Evolutionary conservation across 2,888 invertebrate genomes (phyloP).

Genomic region (Apamea monoglypha): DNA sequence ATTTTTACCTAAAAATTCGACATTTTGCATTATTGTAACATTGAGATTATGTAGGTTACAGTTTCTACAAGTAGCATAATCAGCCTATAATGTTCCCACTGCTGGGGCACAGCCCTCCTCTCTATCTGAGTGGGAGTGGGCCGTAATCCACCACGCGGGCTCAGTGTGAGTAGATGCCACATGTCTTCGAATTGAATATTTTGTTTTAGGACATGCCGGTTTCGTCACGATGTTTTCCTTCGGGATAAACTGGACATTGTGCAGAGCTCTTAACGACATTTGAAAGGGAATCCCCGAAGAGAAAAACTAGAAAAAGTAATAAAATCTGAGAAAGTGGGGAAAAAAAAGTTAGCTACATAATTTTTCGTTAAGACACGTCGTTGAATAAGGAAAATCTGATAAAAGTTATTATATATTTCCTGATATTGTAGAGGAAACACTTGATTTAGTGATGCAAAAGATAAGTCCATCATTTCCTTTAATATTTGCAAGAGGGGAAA

Average conservation of each 20-base stretch:
- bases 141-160: too few species aligned
- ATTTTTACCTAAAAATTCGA: constrained; percentile 95
- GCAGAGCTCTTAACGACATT: neutral
- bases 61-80: neutral
- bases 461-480: constrained; percentile 1
- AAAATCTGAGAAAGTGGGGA: neutral
- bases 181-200: too few species aligned
- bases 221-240: too few species aligned
- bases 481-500: constrained; percentile 8
- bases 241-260: neutral
- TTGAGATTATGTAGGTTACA: neutral
- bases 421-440: neutral
- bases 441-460: neutral
- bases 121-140: too few species aligned
- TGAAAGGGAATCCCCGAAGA: too few species aligned
- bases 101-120: too few species aligned
- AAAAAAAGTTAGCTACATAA: neutral
- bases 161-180: too few species aligned
- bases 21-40: neutral
- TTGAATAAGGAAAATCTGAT: constrained; percentile 1
- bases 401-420: neutral
- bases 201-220: too few species aligned
- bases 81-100: too few species aligned
- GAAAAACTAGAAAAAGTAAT: neutral
- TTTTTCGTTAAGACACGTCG: neutral